These are phyloP conservation scores for Littorina saxatilis DNA, from an alignment of 1,140 invertebrate species.

Conservation along the genomic window DNA sequence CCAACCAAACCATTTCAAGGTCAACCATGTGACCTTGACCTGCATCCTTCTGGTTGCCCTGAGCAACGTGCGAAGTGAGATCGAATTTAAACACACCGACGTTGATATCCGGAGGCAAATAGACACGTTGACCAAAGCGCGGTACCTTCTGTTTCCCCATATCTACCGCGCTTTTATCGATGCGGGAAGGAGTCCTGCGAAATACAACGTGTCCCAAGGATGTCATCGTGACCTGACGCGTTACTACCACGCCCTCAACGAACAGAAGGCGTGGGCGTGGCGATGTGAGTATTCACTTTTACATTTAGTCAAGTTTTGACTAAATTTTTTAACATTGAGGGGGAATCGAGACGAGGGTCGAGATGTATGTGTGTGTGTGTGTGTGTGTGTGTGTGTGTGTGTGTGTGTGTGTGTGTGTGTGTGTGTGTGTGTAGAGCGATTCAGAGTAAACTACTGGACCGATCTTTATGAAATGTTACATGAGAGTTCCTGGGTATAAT, in stretches of 20 bases:
- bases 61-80: not conserved
- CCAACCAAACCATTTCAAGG: not conserved
- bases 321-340: no score
- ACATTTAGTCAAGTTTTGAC: no score
- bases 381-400: no score
- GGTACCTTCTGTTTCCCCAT: slow-evolving; percentile 8
- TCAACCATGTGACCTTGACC: not conserved
- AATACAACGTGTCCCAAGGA: not conserved
- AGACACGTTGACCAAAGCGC: not conserved
- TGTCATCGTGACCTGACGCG: slow-evolving; percentile 4
- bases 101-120: not conserved
- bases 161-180: slow-evolving; percentile 16
- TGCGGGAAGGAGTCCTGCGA: not conserved
- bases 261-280: slow-evolving; percentile 37
- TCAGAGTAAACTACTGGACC: no score
- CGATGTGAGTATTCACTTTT: slow-evolving; percentile 27
- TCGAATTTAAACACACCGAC: no score
- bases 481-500: no score
- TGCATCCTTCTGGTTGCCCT: not conserved
- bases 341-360: no score
- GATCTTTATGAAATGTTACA: no score
- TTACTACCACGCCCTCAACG: slow-evolving; percentile 21
- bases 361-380: no score
- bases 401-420: no score
- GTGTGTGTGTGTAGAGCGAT: no score